Evolutionary conservation across 2,888 invertebrate genomes (phyloP), one percentile per base, ranked within the genome.

Genomic region (Alsophila aescularia): DNA sequence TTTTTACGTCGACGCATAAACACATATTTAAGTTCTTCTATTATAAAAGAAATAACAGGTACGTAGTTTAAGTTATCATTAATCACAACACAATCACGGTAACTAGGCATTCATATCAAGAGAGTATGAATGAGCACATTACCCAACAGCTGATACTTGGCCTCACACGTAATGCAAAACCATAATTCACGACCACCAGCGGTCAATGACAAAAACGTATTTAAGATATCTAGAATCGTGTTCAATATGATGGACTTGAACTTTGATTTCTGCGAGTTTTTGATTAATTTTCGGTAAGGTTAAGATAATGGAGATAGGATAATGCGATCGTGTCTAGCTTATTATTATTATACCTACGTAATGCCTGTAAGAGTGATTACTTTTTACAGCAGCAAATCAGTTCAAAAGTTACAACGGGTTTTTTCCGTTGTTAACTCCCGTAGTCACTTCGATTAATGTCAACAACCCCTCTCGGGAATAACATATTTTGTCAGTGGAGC

Each of bases 161-260:
- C 45, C 45, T 45, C n/a, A 24, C 34, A 35, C 24, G 44, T 43
- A 24, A 42, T 15, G 1, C 9, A 43, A 35, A 12, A 27, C 15
- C 45, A 45, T 36, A 24, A 27, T 34, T 45, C 45, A 45, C 35
- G 36, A 45, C 6, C 18, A 16, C 31, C n/a, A 41, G 24, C 44
- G 34, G 35, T 45, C 45, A 45, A 45, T 45, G 36, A 36, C 27
- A 36, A 36, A 36, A 15, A 15, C 3, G 24, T 15, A 27, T 45
- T 45, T 45, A 24, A 16, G 6, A 3, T 2, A n/a, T n/a, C n/a
- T n/a, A n/a, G n/a, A 27, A 24, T 34, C 44, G 34, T 24, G 44
- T 12, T 12, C 12, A 21, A 31, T 32, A 43, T 10, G 24, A 27
- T 45, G 27, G 27, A 36, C 45, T 36, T 45, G 45, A 45, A 34